Conservation (phyloP, 2,113 vertebrate genomes). For the Melanocharis versteri region DNA sequence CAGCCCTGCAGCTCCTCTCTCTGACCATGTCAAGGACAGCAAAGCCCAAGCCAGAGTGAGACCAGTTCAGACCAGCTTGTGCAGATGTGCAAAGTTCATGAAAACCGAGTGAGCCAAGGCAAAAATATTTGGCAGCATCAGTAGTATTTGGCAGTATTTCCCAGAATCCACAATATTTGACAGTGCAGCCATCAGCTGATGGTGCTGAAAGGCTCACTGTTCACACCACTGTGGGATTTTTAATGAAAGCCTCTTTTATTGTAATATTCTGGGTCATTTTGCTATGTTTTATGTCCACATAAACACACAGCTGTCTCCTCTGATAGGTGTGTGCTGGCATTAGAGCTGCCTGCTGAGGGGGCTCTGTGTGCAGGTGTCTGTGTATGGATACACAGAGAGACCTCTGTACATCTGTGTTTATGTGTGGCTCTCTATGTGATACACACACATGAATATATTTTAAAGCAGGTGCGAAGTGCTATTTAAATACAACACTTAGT, state of each 20-base stretch:
- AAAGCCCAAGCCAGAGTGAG: not conserved
- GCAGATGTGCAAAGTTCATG: not conserved
- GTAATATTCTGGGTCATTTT: not conserved
- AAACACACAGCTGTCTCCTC: not conserved
- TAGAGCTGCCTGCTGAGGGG: not conserved
- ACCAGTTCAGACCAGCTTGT: slow-evolving; percentile 14
- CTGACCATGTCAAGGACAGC: not conserved
- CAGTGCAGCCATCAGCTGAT: not conserved
- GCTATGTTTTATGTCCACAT: not conserved
- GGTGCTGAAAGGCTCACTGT: not conserved
- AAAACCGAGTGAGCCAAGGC: not conserved
- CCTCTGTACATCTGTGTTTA: not conserved
- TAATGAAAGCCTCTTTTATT: accelerated
- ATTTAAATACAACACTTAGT: not conserved
- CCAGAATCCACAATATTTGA: not conserved
- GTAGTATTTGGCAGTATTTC: not conserved
- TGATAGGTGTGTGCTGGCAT: not conserved
- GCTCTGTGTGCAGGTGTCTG: not conserved
- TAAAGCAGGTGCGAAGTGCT: not conserved
- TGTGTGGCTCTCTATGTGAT: not conserved
- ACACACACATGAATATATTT: not conserved
- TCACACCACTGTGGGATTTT: not conserved
- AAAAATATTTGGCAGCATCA: not conserved
- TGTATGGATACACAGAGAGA: not conserved
- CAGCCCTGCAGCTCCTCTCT: not conserved